Base-by-base conservation (phyloP, 2,113 vertebrate species). In the Salminus brasiliensis region DNA sequence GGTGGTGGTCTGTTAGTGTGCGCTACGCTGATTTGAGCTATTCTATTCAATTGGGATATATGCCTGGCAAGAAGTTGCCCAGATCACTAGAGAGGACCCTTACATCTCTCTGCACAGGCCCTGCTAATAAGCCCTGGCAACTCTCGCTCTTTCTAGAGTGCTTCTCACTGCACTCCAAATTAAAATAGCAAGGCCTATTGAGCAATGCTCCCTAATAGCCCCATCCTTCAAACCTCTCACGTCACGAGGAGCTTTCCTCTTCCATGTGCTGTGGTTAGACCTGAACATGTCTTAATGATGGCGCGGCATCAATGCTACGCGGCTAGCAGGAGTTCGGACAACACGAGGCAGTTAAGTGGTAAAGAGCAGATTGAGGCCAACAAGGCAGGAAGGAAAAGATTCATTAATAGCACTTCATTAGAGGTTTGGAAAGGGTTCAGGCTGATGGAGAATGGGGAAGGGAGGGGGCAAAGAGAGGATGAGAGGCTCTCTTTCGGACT, bases 391-490 rank as follows among this genome's bases (percentile, higher is more conserved):
- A 93, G 89, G 92, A 93, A 94, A 93, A 94, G 90, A 95, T 94
- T 95, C 91, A 95, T 95, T 95, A 95, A 94, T 87, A 91, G 91
- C 90, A 94, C 94, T 95, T 95, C 93, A 96, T 95, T 95, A 95
- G 92, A 91, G 88, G 86, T 79, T 90, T 55, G 70, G 29, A 57
- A 13, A 63, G 41, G 67, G 55, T 36, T 71, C 39, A 76, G 59
- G 21, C 7, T 52, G 27, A 81, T 65, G 29, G 9, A 63, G 52
- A 25, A 45, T 59, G 27, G 49, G 68, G 30, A 36, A 8, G 29
- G 27, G 21, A 63, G 34, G 41, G 67, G 62, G 34, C 7, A 89
- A 91, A 89, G 91, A 83, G 85, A 89, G 87, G 89, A 57, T 91
- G 89, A 93, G 93, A 89, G 92, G 75, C 89, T 49, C 69, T 81